Conservation (phyloP, 2,888 invertebrate species). For the Colostygia pectinataria region DNA sequence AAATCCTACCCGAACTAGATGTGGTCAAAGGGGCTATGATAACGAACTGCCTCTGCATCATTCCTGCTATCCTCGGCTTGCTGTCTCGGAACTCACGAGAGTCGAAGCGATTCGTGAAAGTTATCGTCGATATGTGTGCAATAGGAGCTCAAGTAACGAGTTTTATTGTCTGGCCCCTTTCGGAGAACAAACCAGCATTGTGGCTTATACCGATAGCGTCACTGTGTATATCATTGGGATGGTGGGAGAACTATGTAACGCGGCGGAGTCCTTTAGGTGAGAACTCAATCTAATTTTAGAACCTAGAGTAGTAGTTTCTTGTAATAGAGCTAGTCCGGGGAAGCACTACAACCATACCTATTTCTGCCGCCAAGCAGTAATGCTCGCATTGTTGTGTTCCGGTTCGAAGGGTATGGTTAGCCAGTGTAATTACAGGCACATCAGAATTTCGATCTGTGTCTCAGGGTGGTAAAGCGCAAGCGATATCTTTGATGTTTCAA, state of each 20-base stretch:
- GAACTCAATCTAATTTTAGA: conserved; percentile 19
- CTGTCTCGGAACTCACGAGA: conserved; percentile 92
- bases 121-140: conserved; percentile 92
- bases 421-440: no score
- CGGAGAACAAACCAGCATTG: conserved; percentile 88
- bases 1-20: conserved; percentile 95
- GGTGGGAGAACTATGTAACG: conserved; percentile 99
- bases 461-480: no score
- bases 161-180: conserved; percentile 95
- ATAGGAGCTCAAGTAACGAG: conserved; percentile 95
- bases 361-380: no score
- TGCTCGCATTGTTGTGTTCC: no score
- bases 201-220: conserved; percentile 95
- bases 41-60: conserved; percentile 96
- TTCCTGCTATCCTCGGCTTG: conserved; percentile 91
- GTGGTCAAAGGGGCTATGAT: conserved; percentile 98
- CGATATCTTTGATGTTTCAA: no score
- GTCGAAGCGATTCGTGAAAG: conserved; percentile 89
- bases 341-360: no score
- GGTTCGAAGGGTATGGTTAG: no score
- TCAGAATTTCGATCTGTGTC: no score
- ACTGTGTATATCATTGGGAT: conserved; percentile 93
- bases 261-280: conserved; percentile 91
- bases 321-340: no score
- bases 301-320: no score